These are phyloP conservation scores for Diorhabda elongata DNA, from an alignment of 1,140 invertebrate genomes.

Conservation along the genomic window DNA sequence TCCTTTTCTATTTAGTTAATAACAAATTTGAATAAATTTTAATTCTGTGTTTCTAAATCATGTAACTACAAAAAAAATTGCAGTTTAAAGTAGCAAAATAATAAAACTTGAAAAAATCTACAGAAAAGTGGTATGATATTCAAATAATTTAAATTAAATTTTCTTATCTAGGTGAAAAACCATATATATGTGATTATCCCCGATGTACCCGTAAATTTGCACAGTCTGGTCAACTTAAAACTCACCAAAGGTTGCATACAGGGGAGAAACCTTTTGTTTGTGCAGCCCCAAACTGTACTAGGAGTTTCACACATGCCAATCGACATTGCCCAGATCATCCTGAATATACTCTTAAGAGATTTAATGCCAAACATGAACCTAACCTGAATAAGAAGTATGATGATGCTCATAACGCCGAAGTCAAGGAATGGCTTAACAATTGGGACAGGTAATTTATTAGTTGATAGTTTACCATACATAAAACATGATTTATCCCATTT, in stretches of 20 bases:
- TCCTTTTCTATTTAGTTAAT: too few species aligned
- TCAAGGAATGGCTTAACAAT: conserved; percentile 47
- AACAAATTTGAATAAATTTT: too few species aligned
- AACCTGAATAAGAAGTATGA: conserved; percentile 46
- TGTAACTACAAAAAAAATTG: too few species aligned
- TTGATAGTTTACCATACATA: background rate
- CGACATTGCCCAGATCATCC: conserved; percentile 69
- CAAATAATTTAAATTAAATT: too few species aligned
- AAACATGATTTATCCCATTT: too few species aligned
- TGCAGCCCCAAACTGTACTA: conserved; percentile 60
- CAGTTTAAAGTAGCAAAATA: too few species aligned
- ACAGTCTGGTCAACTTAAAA: conserved; percentile 80
- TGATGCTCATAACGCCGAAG: conserved; percentile 42
- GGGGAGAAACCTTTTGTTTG: conserved; percentile 80
- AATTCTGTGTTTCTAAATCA: too few species aligned
- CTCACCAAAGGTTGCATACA: conserved; percentile 76
- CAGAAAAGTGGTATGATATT: too few species aligned
- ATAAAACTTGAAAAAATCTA: too few species aligned
- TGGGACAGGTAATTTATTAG: conserved; percentile 52
- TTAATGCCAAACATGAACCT: conserved; percentile 53
- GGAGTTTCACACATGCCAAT: conserved; percentile 78
- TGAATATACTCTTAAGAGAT: conserved; percentile 54
- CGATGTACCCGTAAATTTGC: conserved; percentile 73
- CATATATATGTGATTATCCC: conserved; percentile 75
- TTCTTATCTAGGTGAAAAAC: conserved; percentile 63